Percentiles rank a stretch among this genome's conserved stretches.
Conservation (phyloP, 1,140 invertebrate genomes). For the Zaprionus ornatus region DNA sequence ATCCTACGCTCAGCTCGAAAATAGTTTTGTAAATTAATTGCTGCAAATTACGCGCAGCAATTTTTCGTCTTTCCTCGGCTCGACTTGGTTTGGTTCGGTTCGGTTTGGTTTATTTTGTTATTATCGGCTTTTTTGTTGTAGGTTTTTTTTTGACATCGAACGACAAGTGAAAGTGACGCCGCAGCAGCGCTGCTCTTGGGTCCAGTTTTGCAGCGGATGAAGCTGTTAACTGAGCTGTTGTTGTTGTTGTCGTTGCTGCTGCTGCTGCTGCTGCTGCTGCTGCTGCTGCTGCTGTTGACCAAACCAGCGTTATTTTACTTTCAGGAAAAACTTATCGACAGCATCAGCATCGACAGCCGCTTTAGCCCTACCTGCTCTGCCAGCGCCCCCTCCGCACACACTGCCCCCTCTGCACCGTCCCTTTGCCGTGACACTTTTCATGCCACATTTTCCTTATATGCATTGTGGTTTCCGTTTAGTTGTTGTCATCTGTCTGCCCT, state of each 20-base stretch:
- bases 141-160: conserved; percentile 19
- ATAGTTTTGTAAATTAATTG: conserved; percentile 45
- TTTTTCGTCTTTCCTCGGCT: conserved; percentile 15
- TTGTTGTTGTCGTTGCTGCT: neutral
- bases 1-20: conserved; percentile 36
- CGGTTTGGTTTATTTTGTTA: conserved; percentile 3
- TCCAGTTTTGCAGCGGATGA: conserved; percentile 43
- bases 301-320: conserved; percentile 44
- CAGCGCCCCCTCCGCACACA: too few species aligned
- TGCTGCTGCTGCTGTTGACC: conserved; percentile 15
- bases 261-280: conserved; percentile 19
- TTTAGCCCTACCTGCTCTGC: neutral
- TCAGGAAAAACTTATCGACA: conserved; percentile 47
- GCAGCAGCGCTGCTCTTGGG: conserved; percentile 8
- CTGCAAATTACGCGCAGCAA: conserved; percentile 38
- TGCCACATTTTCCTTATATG: conserved; percentile 21
- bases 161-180: conserved; percentile 45
- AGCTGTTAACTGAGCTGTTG: conserved; percentile 33
- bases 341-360: conserved; percentile 10
- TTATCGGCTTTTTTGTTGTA: neutral
- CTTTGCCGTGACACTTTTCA: conserved; percentile 19
- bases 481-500: conserved; percentile 23
- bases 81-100: neutral
- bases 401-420: neutral
- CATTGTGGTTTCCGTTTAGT: conserved; percentile 38